phyloP scores from a whole-genome alignment of 92 coral and sea anemone genomes.

The Isaurus tuberculatus region DNA sequence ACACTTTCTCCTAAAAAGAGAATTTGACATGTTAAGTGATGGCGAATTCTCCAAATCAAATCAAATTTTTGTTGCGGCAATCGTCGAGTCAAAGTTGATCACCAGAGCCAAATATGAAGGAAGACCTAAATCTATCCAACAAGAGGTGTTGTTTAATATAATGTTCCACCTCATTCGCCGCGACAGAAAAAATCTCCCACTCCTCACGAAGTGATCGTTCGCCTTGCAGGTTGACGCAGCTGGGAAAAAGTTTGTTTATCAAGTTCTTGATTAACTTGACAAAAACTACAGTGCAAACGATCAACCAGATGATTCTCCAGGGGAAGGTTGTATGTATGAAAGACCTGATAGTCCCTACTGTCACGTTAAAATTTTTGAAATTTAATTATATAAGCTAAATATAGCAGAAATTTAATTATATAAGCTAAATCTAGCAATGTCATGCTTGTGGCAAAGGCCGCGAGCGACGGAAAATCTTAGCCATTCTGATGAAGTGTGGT shows the following conservation, averaged over 20 bases:
- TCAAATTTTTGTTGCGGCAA: conserved; percentile 59
- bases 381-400: conserved; percentile 53
- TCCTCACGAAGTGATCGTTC: conserved; percentile 4
- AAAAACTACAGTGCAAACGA: conserved; percentile 60
- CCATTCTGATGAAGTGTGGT: not conserved
- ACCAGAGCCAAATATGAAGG: conserved; percentile 51
- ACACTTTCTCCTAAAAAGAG: conserved; percentile 49
- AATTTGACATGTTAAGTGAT: conserved; percentile 46
- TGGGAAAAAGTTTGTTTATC: conserved; percentile 61
- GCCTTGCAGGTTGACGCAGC: conserved; percentile 58
- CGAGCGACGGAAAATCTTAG: conserved; percentile 46
- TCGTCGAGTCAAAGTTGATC: conserved; percentile 70
- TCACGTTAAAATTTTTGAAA: conserved; percentile 45
- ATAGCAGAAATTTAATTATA: too few species aligned
- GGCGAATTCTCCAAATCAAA: conserved; percentile 56
- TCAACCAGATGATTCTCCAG: conserved; percentile 55
- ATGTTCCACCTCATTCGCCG: not conserved
- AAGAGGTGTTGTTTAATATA: conserved; percentile 52
- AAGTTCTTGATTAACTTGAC: conserved; percentile 51
- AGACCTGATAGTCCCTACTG: conserved; percentile 47
- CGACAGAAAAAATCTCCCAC: too few species aligned
- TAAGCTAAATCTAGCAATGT: conserved; percentile 38
- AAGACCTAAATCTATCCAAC: conserved; percentile 53
- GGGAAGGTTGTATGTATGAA: conserved; percentile 69
- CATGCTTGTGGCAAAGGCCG: conserved; percentile 61